Percentiles rank a stretch among this genome's conserved stretches.
Evolutionary conservation across 2,888 invertebrate genomes (phyloP).

Genomic region (Andricus quercusramuli): DNA sequence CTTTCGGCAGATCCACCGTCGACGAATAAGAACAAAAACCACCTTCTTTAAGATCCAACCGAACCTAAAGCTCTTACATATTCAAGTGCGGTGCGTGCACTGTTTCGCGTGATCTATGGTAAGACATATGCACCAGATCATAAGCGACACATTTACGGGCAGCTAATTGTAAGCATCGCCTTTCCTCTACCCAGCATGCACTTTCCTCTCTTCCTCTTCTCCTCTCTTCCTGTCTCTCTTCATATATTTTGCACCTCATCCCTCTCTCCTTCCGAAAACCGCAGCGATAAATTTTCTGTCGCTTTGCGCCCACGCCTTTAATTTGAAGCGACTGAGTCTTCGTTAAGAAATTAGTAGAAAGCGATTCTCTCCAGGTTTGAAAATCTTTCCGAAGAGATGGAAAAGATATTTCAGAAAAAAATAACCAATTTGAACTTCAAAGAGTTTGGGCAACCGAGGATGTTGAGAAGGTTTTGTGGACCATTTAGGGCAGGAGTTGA

Average conservation of each 20-base stretch:
- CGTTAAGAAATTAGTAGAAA: conserved; percentile 14
- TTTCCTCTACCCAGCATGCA: conserved; percentile 56
- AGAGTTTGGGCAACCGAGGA: neutral
- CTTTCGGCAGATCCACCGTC: conserved; percentile 65
- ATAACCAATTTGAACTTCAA: neutral
- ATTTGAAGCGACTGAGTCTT: conserved; percentile 19
- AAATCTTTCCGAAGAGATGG: neutral
- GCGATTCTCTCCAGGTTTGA: neutral
- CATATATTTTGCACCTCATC: conserved; percentile 11
- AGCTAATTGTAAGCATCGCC: conserved; percentile 70
- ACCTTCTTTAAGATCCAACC: conserved; percentile 44
- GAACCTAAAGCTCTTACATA: conserved; percentile 42
- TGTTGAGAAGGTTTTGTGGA: neutral
- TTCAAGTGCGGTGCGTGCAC: conserved; percentile 50
- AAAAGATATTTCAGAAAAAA: conserved; percentile 5
- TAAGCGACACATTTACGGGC: conserved; percentile 76
- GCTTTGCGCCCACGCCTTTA: conserved; percentile 39
- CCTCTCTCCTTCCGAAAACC: conserved; percentile 35
- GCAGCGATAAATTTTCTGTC: conserved; percentile 31
- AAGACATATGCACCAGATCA: conserved; percentile 74
- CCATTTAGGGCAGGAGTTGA: neutral
- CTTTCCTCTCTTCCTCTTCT: conserved; percentile 20
- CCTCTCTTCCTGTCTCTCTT: conserved; percentile 4
- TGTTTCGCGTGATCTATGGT: conserved; percentile 72
- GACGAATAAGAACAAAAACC: conserved; percentile 36